These are phyloP conservation scores for Laterallus jamaicensis DNA, from an alignment of 2,113 vertebrate species.

Conservation along the genomic window DNA sequence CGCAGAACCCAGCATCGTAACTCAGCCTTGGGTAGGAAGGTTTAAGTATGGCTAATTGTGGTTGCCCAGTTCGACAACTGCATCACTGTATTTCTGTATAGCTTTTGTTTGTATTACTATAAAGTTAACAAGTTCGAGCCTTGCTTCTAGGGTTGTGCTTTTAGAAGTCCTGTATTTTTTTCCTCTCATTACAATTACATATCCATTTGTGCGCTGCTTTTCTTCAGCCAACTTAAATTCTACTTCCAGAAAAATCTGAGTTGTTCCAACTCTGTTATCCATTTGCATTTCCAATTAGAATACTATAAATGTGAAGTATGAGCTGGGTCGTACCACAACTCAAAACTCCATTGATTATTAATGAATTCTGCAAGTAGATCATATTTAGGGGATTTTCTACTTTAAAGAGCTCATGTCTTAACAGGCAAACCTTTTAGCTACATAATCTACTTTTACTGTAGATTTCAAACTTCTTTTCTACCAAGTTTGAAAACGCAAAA, in stretches of 20 bases:
- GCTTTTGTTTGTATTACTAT: not conserved
- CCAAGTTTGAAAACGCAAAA: not conserved
- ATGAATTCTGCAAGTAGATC: not conserved
- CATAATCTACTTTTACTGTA: not conserved
- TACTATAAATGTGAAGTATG: accelerated
- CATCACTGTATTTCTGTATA: not conserved
- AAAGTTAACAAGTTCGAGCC: not conserved
- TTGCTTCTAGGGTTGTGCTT: not conserved
- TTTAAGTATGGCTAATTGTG: not conserved
- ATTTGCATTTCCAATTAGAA: not conserved
- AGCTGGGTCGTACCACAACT: not conserved
- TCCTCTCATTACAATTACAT: not conserved
- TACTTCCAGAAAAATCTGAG: not conserved
- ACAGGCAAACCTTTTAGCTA: not conserved
- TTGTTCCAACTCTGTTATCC: not conserved
- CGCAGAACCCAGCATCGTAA: not conserved
- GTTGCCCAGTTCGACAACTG: not conserved
- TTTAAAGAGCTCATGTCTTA: not conserved
- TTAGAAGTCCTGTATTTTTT: not conserved
- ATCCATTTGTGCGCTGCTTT: not conserved
- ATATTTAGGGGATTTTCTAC: not conserved
- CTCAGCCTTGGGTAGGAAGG: not conserved
- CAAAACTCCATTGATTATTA: not conserved
- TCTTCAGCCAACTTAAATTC: not conserved
- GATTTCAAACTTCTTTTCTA: not conserved